Evolutionary conservation across 2,888 invertebrate genomes (phyloP), one percentile per base, ranked within the genome.

Genomic region (Agonopterix subpropinquella): DNA sequence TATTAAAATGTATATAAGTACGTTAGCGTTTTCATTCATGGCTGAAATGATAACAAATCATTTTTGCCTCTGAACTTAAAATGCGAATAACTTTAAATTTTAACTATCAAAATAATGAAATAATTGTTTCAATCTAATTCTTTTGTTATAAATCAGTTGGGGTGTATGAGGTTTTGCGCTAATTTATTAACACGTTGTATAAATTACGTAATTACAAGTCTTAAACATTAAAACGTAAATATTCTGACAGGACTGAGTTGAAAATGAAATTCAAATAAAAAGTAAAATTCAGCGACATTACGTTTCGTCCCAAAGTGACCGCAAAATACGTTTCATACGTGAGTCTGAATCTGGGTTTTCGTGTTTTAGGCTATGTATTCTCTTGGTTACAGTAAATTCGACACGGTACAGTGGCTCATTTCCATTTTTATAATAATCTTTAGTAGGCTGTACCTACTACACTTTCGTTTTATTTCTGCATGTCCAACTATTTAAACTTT

Each of bases 271-370:
- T 53, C 45, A 52, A 54, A 55, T 58, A 58, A 62, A 65, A 69
- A 67, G 64, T 62, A 61, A 64, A 66, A 61, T 52, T 52, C 53
- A 44, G 47, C 53, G 45, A 54, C 55, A 65, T 56, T 56, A 55
- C 58, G 61, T 62, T 59, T 58, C 58, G 59, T 55, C 59, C 61
- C 56, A 56, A 54, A 56, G 58, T 64, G 63, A 65, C 73, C 68
- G 60, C 70, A 62, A 71, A 74, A 68, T 71, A 66, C 62, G 59
- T 61, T 59, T 58, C 56, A 57, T 65, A 62, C 64, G 58, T 62
- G 62, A 62, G 54, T 57, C 59, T 50, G 52, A 59, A 70, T 69
- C 61, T 66, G 51, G 62, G 65, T 67, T 75, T 70, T 65, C 64
- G 56, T 60, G 57, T 63, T 64, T 55, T 49, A 48, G 50, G 53